Percentiles rank a stretch among this genome's conserved stretches.
These are phyloP conservation scores for Cheilosia soror DNA, from an alignment of 2,888 invertebrate species.

Conservation along the genomic window DNA sequence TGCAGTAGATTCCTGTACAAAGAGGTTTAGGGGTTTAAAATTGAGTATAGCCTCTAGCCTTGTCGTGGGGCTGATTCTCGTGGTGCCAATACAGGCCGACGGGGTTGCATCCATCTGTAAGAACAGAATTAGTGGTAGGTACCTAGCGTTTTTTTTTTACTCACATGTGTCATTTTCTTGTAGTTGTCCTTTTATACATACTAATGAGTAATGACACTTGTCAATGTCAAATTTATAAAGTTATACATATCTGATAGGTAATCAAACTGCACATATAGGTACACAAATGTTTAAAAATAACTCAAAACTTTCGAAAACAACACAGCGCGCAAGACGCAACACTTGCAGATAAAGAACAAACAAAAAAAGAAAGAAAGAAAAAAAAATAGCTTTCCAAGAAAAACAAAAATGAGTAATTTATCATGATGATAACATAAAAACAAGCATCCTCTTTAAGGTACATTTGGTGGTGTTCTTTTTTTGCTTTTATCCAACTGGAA, in stretches of 20 bases:
- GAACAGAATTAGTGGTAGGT: too few relatives aligned
- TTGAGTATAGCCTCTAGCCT: too few relatives aligned
- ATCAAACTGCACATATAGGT: conserved; percentile 13
- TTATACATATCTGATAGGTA: background rate
- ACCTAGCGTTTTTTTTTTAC: too few relatives aligned
- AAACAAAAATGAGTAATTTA: background rate
- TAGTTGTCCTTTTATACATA: background rate
- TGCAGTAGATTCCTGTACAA: too few relatives aligned
- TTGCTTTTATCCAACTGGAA: conserved; percentile 38
- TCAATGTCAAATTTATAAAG: conserved; percentile 4
- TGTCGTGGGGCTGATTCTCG: too few relatives aligned
- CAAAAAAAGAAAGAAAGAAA: too few relatives aligned
- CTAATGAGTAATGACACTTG: background rate
- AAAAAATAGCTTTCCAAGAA: too few relatives aligned
- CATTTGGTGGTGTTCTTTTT: background rate
- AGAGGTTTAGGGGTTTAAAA: too few relatives aligned
- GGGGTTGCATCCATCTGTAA: too few relatives aligned
- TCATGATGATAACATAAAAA: conserved; percentile 5
- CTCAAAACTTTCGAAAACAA: conserved; percentile 10
- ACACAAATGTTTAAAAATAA: conserved; percentile 35
- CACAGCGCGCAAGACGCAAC: conserved; percentile 14
- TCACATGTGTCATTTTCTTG: too few relatives aligned
- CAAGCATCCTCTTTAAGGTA: background rate
- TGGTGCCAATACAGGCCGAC: too few relatives aligned
- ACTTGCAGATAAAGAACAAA: conserved; percentile 6